Evolutionary conservation across 2,113 vertebrate species (phyloP).

Genomic region (Dipodomys ordii): DNA sequence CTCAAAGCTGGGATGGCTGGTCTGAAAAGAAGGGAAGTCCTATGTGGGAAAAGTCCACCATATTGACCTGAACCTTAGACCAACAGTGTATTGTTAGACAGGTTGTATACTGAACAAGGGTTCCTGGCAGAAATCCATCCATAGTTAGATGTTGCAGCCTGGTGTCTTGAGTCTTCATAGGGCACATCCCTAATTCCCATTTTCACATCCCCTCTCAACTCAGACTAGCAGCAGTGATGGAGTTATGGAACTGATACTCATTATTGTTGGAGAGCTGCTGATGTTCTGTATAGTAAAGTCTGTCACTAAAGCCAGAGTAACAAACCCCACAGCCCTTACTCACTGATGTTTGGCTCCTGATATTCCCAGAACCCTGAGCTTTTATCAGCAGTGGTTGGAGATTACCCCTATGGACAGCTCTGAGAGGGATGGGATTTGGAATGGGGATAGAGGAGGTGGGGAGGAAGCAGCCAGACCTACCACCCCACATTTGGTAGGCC

Average conservation of each 20-base stretch:
- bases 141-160: background rate
- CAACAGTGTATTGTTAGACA: background rate
- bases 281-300: conserved; percentile 81
- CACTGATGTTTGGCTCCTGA: conserved; percentile 75
- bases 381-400: conserved; percentile 47
- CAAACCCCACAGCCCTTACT: conserved; percentile 75
- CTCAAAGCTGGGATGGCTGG: background rate
- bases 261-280: conserved; percentile 70
- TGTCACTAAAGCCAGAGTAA: conserved; percentile 77
- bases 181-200: background rate
- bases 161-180: background rate
- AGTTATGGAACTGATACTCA: conserved; percentile 81
- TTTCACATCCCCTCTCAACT: background rate
- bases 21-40: background rate
- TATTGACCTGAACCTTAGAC: background rate
- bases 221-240: conserved; percentile 79
- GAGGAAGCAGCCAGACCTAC: background rate
- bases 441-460: conserved; percentile 60
- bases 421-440: background rate
- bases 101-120: background rate
- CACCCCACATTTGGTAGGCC: background rate
- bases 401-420: background rate
- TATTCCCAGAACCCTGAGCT: conserved; percentile 72
- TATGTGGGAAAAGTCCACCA: background rate
- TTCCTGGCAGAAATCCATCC: background rate